A percentile compares a stretch with the other conserved stretches of the same genome.
Evolutionary conservation across 2,888 invertebrate species (phyloP).

Genomic region (Fragum fragum): DNA sequence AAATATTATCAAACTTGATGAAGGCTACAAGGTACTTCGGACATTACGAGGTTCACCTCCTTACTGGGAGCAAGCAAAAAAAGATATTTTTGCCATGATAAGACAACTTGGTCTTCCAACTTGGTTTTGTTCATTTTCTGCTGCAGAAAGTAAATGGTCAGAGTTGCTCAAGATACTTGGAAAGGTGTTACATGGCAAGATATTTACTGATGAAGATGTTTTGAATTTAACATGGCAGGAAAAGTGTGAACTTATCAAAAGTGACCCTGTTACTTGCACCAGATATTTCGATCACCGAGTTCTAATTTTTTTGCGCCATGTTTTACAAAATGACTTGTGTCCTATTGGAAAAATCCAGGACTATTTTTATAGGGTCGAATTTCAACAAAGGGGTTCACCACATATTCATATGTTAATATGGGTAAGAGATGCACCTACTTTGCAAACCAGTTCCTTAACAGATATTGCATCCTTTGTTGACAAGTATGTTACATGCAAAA

Average conservation of each 20-base stretch:
- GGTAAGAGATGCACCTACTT: constrained; percentile 54
- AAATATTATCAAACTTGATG: constrained; percentile 43
- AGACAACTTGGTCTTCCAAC: too few relatives aligned
- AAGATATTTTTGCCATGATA: constrained; percentile 70
- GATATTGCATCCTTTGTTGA: constrained; percentile 24
- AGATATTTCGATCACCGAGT: constrained; percentile 50
- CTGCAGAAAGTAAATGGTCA: constrained; percentile 69
- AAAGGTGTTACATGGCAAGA: constrained; percentile 20
- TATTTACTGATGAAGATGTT: constrained; percentile 37
- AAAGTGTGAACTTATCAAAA: constrained; percentile 35
- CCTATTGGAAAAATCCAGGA: constrained; percentile 37
- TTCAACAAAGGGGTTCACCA: constrained; percentile 59
- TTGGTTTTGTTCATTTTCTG: too few relatives aligned
- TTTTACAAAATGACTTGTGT: constrained; percentile 22
- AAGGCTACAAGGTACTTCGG: constrained; percentile 57
- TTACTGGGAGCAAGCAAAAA: constrained; percentile 58
- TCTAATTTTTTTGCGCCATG: constrained; percentile 28
- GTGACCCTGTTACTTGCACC: constrained; percentile 54
- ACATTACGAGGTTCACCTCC: constrained; percentile 55
- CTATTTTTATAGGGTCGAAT: constrained; percentile 49
- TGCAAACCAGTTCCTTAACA: not conserved
- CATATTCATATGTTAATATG: constrained; percentile 62
- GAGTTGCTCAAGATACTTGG: constrained; percentile 43
- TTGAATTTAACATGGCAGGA: not conserved
- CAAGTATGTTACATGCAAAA: constrained; percentile 29